These are phyloP conservation scores for Latrodectus hesperus DNA, from an alignment of 2,888 invertebrate genomes.

Conservation along the genomic window DNA sequence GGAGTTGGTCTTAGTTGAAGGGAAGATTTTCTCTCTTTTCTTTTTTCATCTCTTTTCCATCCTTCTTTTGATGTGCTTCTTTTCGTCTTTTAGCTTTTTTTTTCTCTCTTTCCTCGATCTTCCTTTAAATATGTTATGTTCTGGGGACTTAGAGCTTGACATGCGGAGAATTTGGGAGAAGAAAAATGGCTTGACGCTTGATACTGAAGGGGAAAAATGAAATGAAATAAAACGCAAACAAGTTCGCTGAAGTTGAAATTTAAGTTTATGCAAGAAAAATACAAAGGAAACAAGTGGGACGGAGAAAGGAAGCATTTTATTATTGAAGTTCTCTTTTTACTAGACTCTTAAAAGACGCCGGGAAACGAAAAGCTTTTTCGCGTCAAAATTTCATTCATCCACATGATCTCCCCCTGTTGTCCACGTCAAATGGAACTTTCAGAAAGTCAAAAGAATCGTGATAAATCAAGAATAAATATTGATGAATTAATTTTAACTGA, in stretches of 20 bases:
- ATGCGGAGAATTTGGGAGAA: conserved; percentile 42
- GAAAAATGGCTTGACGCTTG: conserved; percentile 54
- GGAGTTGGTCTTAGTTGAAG: conserved; percentile 31
- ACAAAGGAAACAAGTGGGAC: conserved; percentile 58
- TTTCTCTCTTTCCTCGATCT: conserved; percentile 23
- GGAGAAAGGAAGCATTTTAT: conserved; percentile 55
- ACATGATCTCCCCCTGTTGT: background rate
- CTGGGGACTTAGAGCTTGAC: conserved; percentile 50
- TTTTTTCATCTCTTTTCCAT: conserved; percentile 10
- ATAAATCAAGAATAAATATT: no score
- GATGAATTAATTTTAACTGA: no score
- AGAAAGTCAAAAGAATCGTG: no score
- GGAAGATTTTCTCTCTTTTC: background rate
- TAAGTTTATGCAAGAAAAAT: conserved; percentile 65
- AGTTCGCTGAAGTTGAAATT: conserved; percentile 59
- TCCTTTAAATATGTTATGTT: conserved; percentile 66
- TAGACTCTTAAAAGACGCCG: background rate
- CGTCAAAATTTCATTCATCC: background rate
- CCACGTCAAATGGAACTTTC: conserved; percentile 1
- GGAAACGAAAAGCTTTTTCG: conserved; percentile 5
- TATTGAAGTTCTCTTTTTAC: conserved; percentile 28
- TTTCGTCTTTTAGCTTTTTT: conserved; percentile 25
- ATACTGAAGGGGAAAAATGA: conserved; percentile 60
- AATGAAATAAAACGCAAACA: conserved; percentile 67
- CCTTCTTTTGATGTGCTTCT: conserved; percentile 21